Base-by-base conservation (phyloP, 2,797 vertebrate genomes). In the Channallabes apus region DNA sequence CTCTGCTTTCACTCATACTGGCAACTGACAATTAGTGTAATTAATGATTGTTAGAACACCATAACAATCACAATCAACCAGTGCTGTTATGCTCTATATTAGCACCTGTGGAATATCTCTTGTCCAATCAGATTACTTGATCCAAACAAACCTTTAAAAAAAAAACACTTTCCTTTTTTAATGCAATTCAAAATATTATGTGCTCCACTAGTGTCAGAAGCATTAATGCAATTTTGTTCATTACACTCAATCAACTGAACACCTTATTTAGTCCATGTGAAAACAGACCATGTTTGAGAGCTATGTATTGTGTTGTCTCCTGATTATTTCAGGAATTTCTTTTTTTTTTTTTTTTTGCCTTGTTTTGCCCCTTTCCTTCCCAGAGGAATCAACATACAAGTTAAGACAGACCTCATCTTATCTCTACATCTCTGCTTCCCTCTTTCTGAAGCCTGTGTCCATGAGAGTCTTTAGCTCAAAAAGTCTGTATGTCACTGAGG, bases 341-440 rank as follows among this genome's bases (percentile, higher is more conserved):
- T 35, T 91, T 35, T 46, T 46, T 32, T 46, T 32, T 41, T 46
- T 41, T 76, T 75, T 79, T 32, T 12, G 84, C 46, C 78, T 89
- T 91, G 89, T 89, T 91, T 85, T 89, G 88, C 83, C 88, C 92
- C 84, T 88, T 87, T 88, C 87, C 92, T 91, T 77, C 86, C 77
- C 90, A 89, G 75, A 86, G 88, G 92, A 92, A 89, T 91, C 86
- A 89, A 90, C 89, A 88, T 93, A 87, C 93, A 91, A 92, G 94
- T 94, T 91, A 90, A 90, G 91, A 93, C 93, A 95, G 89, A 90
- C 87, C 90, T 90, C 84, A 35, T 29, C 90, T 92, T 94, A 94
- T 95, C 94, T 87, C 82, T 20, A 59, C 84, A 93, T 93, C 92
- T 90, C 59, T 41, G 61, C 83, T 88, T 88, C 88, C 84, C 88